Conservation (phyloP, 1,140 invertebrate genomes). For the Intoshia linei region DNA sequence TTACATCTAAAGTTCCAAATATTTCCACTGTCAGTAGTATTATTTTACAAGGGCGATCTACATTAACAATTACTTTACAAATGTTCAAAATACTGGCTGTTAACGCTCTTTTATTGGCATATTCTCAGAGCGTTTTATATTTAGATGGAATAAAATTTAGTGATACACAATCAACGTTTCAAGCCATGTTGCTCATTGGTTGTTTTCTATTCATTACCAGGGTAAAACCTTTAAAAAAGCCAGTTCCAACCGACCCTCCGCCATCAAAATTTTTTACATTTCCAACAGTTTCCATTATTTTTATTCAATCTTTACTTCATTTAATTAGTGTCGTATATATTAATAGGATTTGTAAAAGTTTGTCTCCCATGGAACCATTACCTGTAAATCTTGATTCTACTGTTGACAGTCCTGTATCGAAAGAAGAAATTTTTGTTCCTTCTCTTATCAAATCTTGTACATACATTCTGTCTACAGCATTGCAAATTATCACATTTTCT, state of each 20-base stretch:
- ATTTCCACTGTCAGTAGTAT: constrained; percentile 58
- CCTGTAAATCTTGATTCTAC: too few relatives aligned
- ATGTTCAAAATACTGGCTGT: constrained; percentile 99
- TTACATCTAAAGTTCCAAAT: constrained; percentile 72
- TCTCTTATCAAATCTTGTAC: constrained; percentile 81
- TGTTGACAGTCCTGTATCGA: constrained; percentile 6
- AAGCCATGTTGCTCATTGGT: constrained; percentile 51
- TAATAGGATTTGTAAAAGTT: background rate
- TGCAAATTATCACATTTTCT: constrained; percentile 86
- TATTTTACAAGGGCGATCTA: constrained; percentile 92
- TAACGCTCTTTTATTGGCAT: constrained; percentile 84
- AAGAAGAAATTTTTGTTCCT: constrained; percentile 31
- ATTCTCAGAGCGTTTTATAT: constrained; percentile 88
- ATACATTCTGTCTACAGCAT: constrained; percentile 74
- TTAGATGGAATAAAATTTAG: constrained; percentile 88
- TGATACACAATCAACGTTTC: constrained; percentile 74
- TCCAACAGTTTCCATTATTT: background rate
- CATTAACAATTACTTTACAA: constrained; percentile 81
- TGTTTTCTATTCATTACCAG: constrained; percentile 91
- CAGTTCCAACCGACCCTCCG: background rate
- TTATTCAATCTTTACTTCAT: background rate
- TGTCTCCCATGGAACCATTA: background rate
- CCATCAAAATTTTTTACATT: background rate
- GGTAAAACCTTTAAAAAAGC: constrained; percentile 34
- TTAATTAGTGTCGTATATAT: background rate